A percentile compares a stretch with the other conserved stretches of the same genome.
Conservation (phyloP, 1,140 invertebrate species). For the Pinna nobilis region DNA sequence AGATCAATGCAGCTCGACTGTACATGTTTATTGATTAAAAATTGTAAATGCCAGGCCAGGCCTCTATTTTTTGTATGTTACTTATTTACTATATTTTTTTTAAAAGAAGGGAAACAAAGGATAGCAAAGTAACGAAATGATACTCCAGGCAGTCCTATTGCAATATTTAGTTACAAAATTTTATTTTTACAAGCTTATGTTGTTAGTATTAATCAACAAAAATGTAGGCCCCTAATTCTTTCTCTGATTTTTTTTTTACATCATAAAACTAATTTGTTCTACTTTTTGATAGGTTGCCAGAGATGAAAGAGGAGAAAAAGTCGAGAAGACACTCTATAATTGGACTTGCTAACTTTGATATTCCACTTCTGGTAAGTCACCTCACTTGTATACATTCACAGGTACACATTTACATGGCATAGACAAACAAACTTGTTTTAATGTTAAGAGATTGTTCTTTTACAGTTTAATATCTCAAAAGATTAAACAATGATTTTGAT, state of each 20-base stretch:
- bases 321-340: constrained; percentile 44
- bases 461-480: background rate
- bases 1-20: too few species aligned
- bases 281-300: constrained; percentile 31
- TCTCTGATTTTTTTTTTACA: too few species aligned
- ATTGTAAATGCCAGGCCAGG: too few species aligned
- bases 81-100: background rate
- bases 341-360: constrained; percentile 40
- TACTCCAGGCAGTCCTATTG: too few species aligned
- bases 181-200: too few species aligned
- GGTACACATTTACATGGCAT: background rate
- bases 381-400: background rate
- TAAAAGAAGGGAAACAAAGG: background rate
- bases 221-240: too few species aligned
- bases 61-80: too few species aligned
- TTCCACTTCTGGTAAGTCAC: constrained; percentile 37
- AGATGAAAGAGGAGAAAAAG: constrained; percentile 40
- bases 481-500: background rate
- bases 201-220: too few species aligned
- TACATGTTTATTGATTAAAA: too few species aligned
- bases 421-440: background rate
- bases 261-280: too few species aligned
- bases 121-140: too few species aligned
- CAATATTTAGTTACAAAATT: too few species aligned
- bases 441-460: background rate